Percentiles rank a stretch among this genome's conserved stretches.
Evolutionary conservation across 2,797 vertebrate genomes (phyloP).

Genomic region (Lepus oiostolus): DNA sequence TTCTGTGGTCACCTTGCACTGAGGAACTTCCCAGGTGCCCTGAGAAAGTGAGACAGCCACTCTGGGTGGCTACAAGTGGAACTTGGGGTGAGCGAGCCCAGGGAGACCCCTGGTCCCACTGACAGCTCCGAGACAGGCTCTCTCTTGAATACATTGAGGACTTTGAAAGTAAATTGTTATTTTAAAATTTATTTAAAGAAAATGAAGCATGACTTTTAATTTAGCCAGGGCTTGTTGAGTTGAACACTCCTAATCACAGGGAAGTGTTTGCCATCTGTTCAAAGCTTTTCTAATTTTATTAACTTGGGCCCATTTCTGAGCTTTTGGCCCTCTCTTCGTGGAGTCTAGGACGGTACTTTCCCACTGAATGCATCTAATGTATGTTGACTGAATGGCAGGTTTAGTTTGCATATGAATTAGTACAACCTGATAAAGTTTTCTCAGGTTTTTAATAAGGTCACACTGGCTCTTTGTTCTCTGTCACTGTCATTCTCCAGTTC

Average conservation of each 20-base stretch:
- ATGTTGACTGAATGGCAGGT: not conserved
- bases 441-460: constrained; percentile 42
- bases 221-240: not conserved
- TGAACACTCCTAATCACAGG: not conserved
- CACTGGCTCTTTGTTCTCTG: not conserved
- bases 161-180: not conserved
- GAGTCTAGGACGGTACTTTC: not conserved
- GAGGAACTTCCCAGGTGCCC: constrained; percentile 12
- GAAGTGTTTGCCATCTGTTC: not conserved
- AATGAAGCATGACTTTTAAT: not conserved
- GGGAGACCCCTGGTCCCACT: too few species aligned
- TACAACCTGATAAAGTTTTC: not conserved
- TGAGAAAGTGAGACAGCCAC: not conserved
- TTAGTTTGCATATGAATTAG: not conserved
- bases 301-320: not conserved
- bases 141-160: constrained; percentile 21
- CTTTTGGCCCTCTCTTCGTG: not conserved
- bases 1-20: not conserved
- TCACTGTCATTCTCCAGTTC: not conserved
- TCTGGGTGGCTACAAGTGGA: not conserved
- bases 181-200: not conserved
- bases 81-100: not conserved
- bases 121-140: not conserved
- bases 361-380: not conserved
- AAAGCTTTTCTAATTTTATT: constrained; percentile 49